phyloP scores from a whole-genome alignment of 2,797 vertebrate genomes.

The Crocodylus rhombifer region DNA sequence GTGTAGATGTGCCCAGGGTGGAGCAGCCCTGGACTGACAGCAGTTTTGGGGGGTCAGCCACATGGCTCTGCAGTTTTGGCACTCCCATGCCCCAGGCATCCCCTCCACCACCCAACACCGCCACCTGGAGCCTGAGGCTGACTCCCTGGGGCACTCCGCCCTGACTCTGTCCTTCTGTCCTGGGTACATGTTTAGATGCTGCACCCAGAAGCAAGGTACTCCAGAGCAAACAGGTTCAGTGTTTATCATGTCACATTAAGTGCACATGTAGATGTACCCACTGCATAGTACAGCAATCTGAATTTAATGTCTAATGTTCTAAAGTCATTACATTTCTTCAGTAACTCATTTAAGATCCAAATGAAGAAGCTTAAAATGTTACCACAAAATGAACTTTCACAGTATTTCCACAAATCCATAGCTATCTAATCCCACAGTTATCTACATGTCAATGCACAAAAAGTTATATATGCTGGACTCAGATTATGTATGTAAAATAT shows the following conservation, averaged over 20 bases:
- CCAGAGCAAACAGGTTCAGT: neutral
- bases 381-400: neutral
- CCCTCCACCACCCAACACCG: no score
- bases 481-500: neutral
- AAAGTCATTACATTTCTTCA: neutral
- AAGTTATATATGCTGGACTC: neutral
- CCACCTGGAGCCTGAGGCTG: no score
- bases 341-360: neutral
- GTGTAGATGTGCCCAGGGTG: no score
- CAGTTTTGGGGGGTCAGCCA: no score
- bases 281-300: neutral
- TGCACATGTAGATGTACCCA: neutral
- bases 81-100: no score
- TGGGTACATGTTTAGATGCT: no score
- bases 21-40: no score
- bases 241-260: neutral
- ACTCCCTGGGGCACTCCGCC: no score
- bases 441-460: neutral
- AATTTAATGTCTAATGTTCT: constrained; percentile 8
- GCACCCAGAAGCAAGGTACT: neutral
- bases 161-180: no score
- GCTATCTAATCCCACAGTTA: neutral
- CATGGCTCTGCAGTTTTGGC: no score
- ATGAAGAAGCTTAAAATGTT: neutral
- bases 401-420: neutral